A percentile compares a stretch with the other conserved stretches of the same genome.
Evolutionary conservation across 2,113 vertebrate species (phyloP).

Genomic region (Pelusios castaneus): DNA sequence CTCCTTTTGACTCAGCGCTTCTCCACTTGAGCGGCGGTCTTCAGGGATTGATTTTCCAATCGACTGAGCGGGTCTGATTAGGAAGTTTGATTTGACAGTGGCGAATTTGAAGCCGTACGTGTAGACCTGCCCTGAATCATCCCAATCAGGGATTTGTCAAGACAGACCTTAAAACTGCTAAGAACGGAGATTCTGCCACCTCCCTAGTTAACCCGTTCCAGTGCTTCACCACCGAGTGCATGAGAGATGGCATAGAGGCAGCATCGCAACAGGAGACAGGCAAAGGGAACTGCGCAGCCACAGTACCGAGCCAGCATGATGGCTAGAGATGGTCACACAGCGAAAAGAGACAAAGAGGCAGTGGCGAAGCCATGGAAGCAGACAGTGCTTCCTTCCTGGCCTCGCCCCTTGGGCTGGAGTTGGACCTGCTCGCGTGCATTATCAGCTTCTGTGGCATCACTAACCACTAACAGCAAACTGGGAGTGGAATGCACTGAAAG

Average conservation of each 20-base stretch:
- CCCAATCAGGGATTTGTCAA: no score
- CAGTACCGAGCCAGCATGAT: not conserved
- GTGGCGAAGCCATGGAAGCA: not conserved
- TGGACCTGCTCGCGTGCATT: not conserved
- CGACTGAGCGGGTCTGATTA: no score
- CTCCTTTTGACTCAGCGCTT: no score
- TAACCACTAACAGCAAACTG: not conserved
- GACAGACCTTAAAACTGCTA: no score
- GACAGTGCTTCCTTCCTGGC: not conserved
- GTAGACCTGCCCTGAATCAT: no score
- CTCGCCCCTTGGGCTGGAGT: not conserved
- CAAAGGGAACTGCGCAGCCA: not conserved
- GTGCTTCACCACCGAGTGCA: no score
- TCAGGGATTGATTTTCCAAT: no score
- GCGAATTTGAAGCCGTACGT: no score
- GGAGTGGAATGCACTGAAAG: not conserved
- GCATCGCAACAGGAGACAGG: not conserved
- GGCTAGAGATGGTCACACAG: not conserved
- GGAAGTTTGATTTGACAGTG: no score
- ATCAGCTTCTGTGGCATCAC: not conserved
- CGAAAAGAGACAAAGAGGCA: not conserved
- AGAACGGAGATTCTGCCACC: no score
- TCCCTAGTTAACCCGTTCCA: no score
- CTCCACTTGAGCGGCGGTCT: no score
- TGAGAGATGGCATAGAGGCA: not conserved